These are phyloP conservation scores for Stenodema calcarata DNA, from an alignment of 2,888 invertebrate genomes.

Conservation along the genomic window DNA sequence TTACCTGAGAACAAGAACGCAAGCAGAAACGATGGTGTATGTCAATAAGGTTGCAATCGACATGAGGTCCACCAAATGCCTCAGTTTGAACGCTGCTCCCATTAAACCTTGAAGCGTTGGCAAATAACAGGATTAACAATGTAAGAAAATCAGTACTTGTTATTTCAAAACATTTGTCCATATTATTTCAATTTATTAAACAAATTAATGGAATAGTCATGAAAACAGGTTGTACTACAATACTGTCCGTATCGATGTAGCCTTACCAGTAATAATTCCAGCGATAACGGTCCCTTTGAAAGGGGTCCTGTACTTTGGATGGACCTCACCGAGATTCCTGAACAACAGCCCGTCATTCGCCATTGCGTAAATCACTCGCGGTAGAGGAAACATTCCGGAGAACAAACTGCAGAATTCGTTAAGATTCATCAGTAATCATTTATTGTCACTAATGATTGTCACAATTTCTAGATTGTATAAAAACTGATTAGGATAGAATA, in stretches of 20 bases:
- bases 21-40: conserved; percentile 88
- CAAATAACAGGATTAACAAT: not conserved
- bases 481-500: too few species aligned
- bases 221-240: too few species aligned
- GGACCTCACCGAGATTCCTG: conserved; percentile 73
- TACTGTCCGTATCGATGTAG: too few species aligned
- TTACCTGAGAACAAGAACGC: conserved; percentile 81
- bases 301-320: conserved; percentile 75
- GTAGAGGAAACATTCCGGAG: conserved; percentile 82
- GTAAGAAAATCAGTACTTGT: too few species aligned
- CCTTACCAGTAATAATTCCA: conserved; percentile 72
- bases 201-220: too few species aligned
- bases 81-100: conserved; percentile 82
- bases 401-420: conserved; percentile 68
- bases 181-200: too few species aligned
- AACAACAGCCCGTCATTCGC: conserved; percentile 82
- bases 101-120: conserved; percentile 68
- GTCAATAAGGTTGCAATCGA: conserved; percentile 87
- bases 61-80: conserved; percentile 87
- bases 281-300: conserved; percentile 75
- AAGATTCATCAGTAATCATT: too few species aligned
- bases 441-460: too few species aligned
- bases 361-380: conserved; percentile 87
- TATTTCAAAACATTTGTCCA: too few species aligned
- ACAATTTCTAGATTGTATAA: too few species aligned